Conservation (phyloP, 2,888 invertebrate genomes). For the Cryptophagus acutangulus region DNA sequence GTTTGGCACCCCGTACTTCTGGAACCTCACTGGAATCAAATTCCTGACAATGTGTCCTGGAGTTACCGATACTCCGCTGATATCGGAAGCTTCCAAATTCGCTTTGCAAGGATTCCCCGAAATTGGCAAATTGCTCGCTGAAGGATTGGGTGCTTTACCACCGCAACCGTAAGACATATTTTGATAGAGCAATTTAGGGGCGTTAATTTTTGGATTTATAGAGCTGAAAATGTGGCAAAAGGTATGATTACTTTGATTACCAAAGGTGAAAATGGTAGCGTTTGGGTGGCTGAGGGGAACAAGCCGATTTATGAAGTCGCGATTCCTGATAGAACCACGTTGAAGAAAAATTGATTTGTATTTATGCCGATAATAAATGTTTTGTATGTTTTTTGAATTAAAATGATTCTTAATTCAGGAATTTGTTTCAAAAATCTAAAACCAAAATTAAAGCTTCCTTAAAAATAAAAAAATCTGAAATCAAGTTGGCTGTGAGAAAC, state of each 20-base stretch:
- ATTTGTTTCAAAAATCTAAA: no score
- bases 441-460: no score
- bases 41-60: slow-evolving; percentile 49
- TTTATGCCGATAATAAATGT: not conserved
- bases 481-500: no score
- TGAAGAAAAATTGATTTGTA: slow-evolving; percentile 9
- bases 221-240: slow-evolving; percentile 37
- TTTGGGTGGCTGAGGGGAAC: slow-evolving; percentile 51
- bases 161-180: slow-evolving; percentile 40
- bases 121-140: slow-evolving; percentile 32
- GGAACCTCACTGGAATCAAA: slow-evolving; percentile 42
- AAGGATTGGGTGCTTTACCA: slow-evolving; percentile 38
- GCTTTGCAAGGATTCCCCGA: slow-evolving; percentile 31
- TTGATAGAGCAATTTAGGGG: not conserved
- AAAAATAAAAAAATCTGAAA: no score
- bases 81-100: slow-evolving; percentile 36
- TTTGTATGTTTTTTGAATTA: not conserved
- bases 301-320: slow-evolving; percentile 35
- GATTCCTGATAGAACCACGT: slow-evolving; percentile 35
- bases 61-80: slow-evolving; percentile 43
- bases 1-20: slow-evolving; percentile 44
- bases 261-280: slow-evolving; percentile 50
- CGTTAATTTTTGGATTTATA: slow-evolving; percentile 18
- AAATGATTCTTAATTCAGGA: no score
- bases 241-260: slow-evolving; percentile 42